Evolutionary conservation across 35 echinoderm and acorn worm species (phyloP).

Genomic region (Patiria miniata): DNA sequence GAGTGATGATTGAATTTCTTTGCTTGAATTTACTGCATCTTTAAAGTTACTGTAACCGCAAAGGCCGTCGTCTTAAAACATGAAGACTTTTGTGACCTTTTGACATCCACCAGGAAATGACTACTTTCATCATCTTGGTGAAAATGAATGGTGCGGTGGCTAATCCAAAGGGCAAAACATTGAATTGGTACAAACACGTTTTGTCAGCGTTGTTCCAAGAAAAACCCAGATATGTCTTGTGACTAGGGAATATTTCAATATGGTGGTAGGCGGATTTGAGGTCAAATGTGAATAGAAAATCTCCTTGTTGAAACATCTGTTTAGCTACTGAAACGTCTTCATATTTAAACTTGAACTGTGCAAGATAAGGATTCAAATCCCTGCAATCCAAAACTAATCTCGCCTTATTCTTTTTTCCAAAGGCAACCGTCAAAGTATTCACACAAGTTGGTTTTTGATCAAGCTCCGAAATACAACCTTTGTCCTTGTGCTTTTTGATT

Average conservation of each 20-base stretch:
- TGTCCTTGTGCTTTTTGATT: neutral
- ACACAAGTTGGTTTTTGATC: no score
- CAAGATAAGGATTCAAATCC: constrained; percentile 24
- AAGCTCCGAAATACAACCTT: neutral
- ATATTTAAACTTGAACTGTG: constrained; percentile 19
- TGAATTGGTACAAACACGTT: constrained; percentile 1
- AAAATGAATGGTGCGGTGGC: constrained; percentile 27
- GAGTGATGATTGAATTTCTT: neutral
- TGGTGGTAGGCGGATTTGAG: constrained; percentile 46
- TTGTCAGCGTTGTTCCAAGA: neutral
- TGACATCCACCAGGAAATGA: neutral
- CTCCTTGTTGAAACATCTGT: neutral
- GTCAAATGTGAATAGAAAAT: constrained; percentile 39
- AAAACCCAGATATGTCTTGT: constrained; percentile 8
- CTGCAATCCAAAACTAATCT: constrained; percentile 27
- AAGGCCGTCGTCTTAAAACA: constrained; percentile 42
- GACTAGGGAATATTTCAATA: constrained; percentile 27
- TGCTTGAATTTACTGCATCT: neutral
- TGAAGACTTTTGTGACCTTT: neutral
- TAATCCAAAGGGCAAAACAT: constrained; percentile 36
- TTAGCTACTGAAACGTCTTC: neutral
- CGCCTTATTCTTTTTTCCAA: neutral
- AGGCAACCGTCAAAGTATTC: no score
- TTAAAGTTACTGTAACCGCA: neutral
- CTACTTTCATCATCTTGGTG: constrained; percentile 17